Conservation (phyloP, 2,888 invertebrate genomes). For the Acleris holmiana region DNA sequence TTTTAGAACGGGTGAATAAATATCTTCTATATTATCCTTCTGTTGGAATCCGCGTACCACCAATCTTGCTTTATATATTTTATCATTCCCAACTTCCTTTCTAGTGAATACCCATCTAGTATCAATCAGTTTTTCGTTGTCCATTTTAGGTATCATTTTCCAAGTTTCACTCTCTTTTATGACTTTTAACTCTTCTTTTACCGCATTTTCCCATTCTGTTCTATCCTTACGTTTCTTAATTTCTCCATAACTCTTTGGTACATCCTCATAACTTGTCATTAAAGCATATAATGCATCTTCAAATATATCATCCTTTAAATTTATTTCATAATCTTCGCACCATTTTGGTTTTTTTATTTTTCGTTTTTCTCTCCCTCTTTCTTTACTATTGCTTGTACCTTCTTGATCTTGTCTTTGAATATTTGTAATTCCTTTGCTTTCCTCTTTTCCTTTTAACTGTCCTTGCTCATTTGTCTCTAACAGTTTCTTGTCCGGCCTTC, state of each 20-base stretch:
- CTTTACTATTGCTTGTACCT: not conserved
- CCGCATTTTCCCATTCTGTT: constrained; percentile 35
- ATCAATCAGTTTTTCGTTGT: constrained; percentile 28
- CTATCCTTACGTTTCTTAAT: constrained; percentile 36
- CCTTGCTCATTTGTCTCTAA: not conserved
- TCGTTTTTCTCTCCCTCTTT: constrained; percentile 14
- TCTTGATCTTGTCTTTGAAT: too few relatives aligned
- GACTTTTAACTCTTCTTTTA: constrained; percentile 37
- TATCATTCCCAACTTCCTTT: constrained; percentile 35
- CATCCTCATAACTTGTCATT: constrained; percentile 12
- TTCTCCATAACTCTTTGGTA: constrained; percentile 31
- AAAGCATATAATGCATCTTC: constrained; percentile 14
- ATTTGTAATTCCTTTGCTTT: too few relatives aligned
- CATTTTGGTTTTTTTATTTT: constrained; percentile 5
- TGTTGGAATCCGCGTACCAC: constrained; percentile 36
- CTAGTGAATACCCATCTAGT: too few relatives aligned
- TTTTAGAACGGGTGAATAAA: constrained; percentile 33
- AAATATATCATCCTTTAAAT: constrained; percentile 6
- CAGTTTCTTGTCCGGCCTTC: too few relatives aligned
- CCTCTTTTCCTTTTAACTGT: not conserved
- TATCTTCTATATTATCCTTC: constrained; percentile 27
- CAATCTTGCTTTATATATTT: constrained; percentile 39
- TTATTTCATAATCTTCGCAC: constrained; percentile 8
- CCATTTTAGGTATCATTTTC: constrained; percentile 25
- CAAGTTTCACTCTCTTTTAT: constrained; percentile 38